These are phyloP conservation scores for Aplysina aerophoba DNA, from an alignment of 37 sponge, comb jelly and placozoan species.

Conservation along the genomic window DNA sequence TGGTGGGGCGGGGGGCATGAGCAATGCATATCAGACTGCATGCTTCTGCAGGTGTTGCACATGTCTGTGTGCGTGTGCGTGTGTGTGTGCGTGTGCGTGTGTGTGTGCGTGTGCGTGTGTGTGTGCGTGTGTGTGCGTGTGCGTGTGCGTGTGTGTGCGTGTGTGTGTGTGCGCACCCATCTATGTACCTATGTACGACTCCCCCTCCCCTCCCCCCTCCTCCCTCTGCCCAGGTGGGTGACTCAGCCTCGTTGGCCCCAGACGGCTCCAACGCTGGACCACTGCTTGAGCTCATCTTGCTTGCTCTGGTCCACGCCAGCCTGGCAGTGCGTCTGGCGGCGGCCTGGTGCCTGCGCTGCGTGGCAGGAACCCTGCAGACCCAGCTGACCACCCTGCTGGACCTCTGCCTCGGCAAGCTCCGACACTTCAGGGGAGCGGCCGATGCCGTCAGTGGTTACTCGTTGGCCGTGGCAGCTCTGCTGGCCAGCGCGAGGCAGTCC, in stretches of 20 bases:
- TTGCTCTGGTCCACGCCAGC: slow-evolving; percentile 61
- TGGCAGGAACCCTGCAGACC: slow-evolving; percentile 87
- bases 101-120: too few species aligned
- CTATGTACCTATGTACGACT: too few species aligned
- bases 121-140: too few species aligned
- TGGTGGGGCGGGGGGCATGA: neutral
- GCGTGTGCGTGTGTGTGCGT: too few species aligned
- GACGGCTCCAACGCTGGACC: slow-evolving; percentile 31
- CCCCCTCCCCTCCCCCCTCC: too few species aligned
- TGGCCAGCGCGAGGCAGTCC: slow-evolving; percentile 77
- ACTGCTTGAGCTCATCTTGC: slow-evolving; percentile 65
- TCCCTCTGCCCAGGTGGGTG: neutral
- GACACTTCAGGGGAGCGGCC: neutral
- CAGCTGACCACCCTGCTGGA: slow-evolving; percentile 81
- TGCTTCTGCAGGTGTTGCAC: too few species aligned
- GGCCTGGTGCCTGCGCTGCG: slow-evolving; percentile 89
- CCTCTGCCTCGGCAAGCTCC: slow-evolving; percentile 61
- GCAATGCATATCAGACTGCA: neutral
- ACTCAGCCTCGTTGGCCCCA: slow-evolving; percentile 10
- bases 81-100: too few species aligned
- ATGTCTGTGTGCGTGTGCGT: too few species aligned
- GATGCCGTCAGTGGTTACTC: slow-evolving; percentile 78
- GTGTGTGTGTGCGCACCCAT: too few species aligned
- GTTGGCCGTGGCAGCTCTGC: slow-evolving; percentile 81
- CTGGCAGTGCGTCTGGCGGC: slow-evolving; percentile 74